Conservation (phyloP, 2,888 invertebrate genomes). For the Caradrina clavipalpis region DNA sequence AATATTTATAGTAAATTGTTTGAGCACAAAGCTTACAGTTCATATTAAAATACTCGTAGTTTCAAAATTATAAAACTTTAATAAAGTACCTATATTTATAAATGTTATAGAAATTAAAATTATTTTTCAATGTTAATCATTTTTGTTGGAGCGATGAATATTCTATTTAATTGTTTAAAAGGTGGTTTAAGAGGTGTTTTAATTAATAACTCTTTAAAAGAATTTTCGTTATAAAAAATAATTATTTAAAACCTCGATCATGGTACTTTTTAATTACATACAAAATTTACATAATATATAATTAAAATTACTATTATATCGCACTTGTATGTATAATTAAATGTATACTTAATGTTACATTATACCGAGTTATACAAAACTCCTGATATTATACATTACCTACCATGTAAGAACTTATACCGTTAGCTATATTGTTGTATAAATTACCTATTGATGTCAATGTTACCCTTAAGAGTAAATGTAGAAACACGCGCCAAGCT, state of each 20-base stretch:
- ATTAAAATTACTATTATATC: neutral
- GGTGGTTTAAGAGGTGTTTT: no score
- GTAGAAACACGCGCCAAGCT: slow-evolving; percentile 38
- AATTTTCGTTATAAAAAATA: neutral
- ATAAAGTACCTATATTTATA: neutral
- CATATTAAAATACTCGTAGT: neutral
- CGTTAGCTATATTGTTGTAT: slow-evolving; percentile 19
- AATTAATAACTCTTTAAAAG: neutral
- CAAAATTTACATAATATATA: neutral
- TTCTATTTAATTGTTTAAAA: neutral
- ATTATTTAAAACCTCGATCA: no score
- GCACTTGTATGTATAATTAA: slow-evolving; percentile 2
- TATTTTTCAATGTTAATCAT: slow-evolving; percentile 3
- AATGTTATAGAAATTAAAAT: slow-evolving; percentile 3
- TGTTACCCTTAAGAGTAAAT: slow-evolving; percentile 19
- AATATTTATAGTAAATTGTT: neutral
- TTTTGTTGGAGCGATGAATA: slow-evolving; percentile 1
- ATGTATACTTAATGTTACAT: neutral
- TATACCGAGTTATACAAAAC: slow-evolving; percentile 6
- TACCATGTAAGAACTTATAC: slow-evolving; percentile 19
- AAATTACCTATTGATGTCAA: slow-evolving; percentile 14
- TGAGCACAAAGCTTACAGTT: neutral
- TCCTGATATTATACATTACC: slow-evolving; percentile 8
- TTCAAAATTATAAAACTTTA: neutral
- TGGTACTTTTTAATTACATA: neutral